Base-by-base conservation (phyloP, 2,888 invertebrate genomes). In the Petrophora chlorosata region DNA sequence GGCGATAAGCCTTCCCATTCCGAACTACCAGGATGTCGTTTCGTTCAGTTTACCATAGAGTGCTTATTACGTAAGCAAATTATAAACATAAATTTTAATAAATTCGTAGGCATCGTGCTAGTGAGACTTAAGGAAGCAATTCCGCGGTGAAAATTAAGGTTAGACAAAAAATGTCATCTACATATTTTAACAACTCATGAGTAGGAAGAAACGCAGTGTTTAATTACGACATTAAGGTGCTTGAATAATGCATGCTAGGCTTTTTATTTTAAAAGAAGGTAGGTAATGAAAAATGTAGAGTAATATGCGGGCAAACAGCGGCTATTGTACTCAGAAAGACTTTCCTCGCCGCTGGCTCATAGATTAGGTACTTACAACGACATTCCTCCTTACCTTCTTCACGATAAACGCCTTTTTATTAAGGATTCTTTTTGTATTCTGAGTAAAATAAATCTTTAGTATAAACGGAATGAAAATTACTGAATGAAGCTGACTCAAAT, bases 351-450 rank as follows among this genome's bases (percentile, higher is more conserved):
- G 38, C 53, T 48, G 60, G 60, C 50, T 61, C 51, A 52, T 39
- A 61, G 55, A 61, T 64, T 65, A 61, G 57, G 59, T n/a, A n/a
- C n/a, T n/a, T 60, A 70, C 61, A 67, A 63, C 65, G 63, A 67
- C 65, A 70, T 67, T 67, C 55, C 66, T 63, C 51, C 42, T 48
- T 61, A 94, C 94, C 56, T 63, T 63, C 61, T 61, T 56, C 29
- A 53, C 56, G 47, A 58, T 63, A 61, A 61, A 61, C 53, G 52
- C 42, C 32, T 41, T 55, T 49, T 47, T 56, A 52, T 43, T 39
- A 56, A 40, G 42, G 39, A 43, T 45, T 58, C 49, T 43, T 50
- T 48, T 48, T 38, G 40, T 47, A 39, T 46, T 49, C 25, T 26
- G 23, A 46, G 39, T 48, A 39, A 58, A 54, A 54, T 49, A 45